Percentiles rank a stretch among this genome's conserved stretches.
Conservation (phyloP, 2,113 vertebrate species). For the Setophaga kirtlandii region DNA sequence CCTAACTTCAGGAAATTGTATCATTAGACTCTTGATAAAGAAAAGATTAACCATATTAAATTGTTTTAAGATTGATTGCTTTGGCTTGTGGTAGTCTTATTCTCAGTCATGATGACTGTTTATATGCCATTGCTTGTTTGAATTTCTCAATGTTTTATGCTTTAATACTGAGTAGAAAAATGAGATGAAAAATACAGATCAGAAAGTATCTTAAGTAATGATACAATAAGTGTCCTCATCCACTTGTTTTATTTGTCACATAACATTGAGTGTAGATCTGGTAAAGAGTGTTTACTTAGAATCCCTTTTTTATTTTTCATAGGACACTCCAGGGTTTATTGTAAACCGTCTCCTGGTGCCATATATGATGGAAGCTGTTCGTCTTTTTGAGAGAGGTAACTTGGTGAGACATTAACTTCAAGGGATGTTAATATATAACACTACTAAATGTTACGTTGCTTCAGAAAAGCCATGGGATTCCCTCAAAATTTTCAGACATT, state of each 20-base stretch:
- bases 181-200: neutral
- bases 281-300: neutral
- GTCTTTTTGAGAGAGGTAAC: slow-evolving; percentile 91
- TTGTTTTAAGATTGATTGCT: neutral
- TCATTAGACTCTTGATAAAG: neutral
- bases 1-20: neutral
- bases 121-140: neutral
- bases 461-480: neutral
- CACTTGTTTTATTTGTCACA: neutral
- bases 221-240: neutral
- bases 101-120: neutral
- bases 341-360: slow-evolving; percentile 95
- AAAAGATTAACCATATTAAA: neutral
- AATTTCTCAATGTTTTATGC: neutral
- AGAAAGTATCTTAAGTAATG: neutral
- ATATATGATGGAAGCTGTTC: slow-evolving; percentile 88
- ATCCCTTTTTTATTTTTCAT: neutral
- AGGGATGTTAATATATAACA: neutral
- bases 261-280: neutral
- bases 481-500: neutral
- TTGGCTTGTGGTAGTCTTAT: neutral
- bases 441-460: neutral
- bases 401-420: neutral
- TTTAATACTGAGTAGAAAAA: neutral
- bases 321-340: slow-evolving; percentile 96